Base-by-base conservation (phyloP, 2,888 invertebrate genomes). In the Yponomeuta cagnagella region DNA sequence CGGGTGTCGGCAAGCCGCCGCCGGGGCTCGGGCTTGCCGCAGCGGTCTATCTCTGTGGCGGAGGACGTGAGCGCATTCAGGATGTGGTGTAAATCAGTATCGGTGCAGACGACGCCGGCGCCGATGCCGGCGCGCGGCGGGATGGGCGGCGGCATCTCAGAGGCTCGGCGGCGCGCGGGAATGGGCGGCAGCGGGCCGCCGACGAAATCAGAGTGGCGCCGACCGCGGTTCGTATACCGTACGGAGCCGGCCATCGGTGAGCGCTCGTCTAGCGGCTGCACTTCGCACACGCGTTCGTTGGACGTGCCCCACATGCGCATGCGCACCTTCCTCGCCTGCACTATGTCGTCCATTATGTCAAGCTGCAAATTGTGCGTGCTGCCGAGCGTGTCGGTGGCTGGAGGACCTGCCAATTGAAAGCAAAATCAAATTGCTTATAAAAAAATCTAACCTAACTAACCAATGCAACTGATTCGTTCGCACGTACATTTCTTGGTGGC, bases 261-360 rank as follows among this genome's bases (percentile, higher is more conserved):
- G 73, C 93, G 93, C 75, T 96, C 96, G 76, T 96, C 96, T 6
- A 96, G 85, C 0, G 96, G 95, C 80, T 96, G 96, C 37, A 97
- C 96, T 83, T 97, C 97, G 82, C 96, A 97, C 12, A 97, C 95
- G 71, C 94, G 94, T 83, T 96, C 95, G 78, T 93, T 96, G 73
- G 96, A 95, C 1, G 96, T 96, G 74, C 95, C 96, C 96, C 96
- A 97, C 79, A 97, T 93, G 80, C 96, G 96, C 94, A 97, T 95
- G 73, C 96, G 94, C 0, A 96, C 94, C 92, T 97, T 97, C 70
- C 96, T 93, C 15, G 96, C 96, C 79, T 95, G 95, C 15, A 97
- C 95, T 73, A 97, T 97, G 80, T 97, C 96, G 78, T 97, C 97
- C 97, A 97, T 97, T 75, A 97, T 97, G 80, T 97, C 97, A 77